Evolutionary conservation across 2,797 vertebrate species (phyloP), one percentile per base, ranked within the genome.

Genomic region (Micropoecilia bifurca): DNA sequence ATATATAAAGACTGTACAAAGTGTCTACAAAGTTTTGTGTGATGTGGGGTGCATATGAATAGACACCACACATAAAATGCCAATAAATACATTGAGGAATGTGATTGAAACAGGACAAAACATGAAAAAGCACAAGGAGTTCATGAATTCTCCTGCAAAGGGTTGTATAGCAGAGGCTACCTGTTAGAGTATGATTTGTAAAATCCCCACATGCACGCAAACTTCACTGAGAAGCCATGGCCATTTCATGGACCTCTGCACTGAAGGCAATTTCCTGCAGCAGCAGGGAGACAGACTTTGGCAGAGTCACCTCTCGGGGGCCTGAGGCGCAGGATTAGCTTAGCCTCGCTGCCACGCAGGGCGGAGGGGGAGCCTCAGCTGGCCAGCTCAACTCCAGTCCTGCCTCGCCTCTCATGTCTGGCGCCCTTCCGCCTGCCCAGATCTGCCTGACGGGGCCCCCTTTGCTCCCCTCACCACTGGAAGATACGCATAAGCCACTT

Each of bases 231-330:
- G 78, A 88, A 91, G 90, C 86, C 81, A 82, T 72, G 77, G 82
- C 73, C 79, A 90, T 92, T 94, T 94, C 93, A 94, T 91, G 93
- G 92, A 85, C 87, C 83, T 95, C 87, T 93, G 91, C 90, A 94
- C 93, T 90, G 89, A 93, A 96, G 93, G 93, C 93, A 94, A 96
- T 96, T 96, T 96, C 94, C 95, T 95, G 91, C 89, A 96, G 92
- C 95, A 95, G 95, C 92, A 88, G 95, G 95, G 90, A 90, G 90
- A 94, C 89, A 63, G 88, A 91, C 92, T 94, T 93, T 95, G 94
- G 93, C 94, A 94, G 89, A 91, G 92, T 90, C 88, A 89, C 93
- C 90, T 92, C 90, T 84, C 87, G 41, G 90, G 80, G 92, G 92
- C 94, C 93, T 69, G 91, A 88, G 94, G 94, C 90, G 13, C 85